phyloP scores from a whole-genome alignment of 1,140 invertebrate genomes.

The Oedothorax gibbosus region DNA sequence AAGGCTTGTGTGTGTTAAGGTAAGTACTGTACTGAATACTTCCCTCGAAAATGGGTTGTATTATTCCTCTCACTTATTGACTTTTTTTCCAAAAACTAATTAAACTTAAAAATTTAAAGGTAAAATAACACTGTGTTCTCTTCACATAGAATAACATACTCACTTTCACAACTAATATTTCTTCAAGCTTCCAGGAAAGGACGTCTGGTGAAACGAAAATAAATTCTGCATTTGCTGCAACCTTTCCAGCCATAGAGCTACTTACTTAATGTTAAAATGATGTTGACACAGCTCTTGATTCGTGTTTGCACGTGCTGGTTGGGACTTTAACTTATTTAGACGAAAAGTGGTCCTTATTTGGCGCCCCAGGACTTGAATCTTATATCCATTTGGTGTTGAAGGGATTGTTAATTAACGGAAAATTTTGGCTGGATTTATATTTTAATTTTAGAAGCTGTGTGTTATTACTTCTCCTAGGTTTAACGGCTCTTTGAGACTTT shows the following conservation, averaged over 20 bases:
- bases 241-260: conserved; percentile 56
- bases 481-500: no score
- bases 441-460: no score
- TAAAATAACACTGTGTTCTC: no score
- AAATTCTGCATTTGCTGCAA: conserved; percentile 53
- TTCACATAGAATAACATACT: no score
- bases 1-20: no score
- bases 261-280: conserved; percentile 61
- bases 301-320: conserved; percentile 50
- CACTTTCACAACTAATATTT: no score
- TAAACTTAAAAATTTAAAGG: no score
- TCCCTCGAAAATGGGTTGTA: no score
- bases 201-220: conserved; percentile 43
- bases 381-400: background rate
- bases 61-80: no score
- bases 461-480: no score
- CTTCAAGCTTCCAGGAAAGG: background rate
- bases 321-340: background rate
- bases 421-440: background rate
- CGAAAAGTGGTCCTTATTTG: conserved; percentile 17
- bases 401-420: conserved; percentile 18
- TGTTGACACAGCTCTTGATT: conserved; percentile 60
- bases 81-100: no score
- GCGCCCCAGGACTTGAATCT: background rate
- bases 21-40: no score